Evolutionary conservation across 2,113 vertebrate genomes (phyloP).

Genomic region (Gambusia affinis): DNA sequence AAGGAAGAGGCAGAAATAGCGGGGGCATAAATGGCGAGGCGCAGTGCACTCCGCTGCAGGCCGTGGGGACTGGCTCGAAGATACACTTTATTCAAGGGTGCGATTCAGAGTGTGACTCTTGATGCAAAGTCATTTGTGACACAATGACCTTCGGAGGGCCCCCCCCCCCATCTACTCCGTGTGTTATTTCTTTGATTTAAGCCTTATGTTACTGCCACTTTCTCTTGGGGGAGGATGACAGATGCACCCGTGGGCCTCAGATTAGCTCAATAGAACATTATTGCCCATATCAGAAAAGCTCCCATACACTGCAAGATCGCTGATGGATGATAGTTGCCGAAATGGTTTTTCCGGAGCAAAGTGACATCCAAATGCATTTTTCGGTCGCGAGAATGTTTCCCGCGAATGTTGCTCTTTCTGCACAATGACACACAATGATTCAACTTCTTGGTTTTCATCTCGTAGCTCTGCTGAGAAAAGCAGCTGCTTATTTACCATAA

Average conservation of each 20-base stretch:
- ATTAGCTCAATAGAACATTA: constrained; percentile 67
- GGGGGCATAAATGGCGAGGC: constrained; percentile 25
- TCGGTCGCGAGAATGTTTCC: constrained; percentile 58
- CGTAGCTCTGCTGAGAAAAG: constrained; percentile 52
- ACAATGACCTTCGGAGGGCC: constrained; percentile 54
- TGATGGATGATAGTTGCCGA: constrained; percentile 60
- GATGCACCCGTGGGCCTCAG: constrained; percentile 51
- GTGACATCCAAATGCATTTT: constrained; percentile 62
- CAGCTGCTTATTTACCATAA: constrained; percentile 57
- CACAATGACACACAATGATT: constrained; percentile 60
- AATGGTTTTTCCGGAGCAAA: constrained; percentile 61
- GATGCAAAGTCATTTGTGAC: constrained; percentile 65
- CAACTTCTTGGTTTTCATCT: constrained; percentile 40
- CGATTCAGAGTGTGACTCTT: constrained; percentile 56
- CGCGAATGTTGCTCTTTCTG: constrained; percentile 38
- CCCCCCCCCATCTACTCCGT: constrained; percentile 30
- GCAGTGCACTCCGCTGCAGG: constrained; percentile 33
- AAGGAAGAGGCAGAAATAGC: constrained; percentile 13
- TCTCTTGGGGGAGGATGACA: constrained; percentile 62
- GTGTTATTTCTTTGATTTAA: constrained; percentile 67
- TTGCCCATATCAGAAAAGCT: constrained; percentile 60
- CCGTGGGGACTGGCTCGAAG: constrained; percentile 38
- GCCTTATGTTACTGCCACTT: constrained; percentile 37
- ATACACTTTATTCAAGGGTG: constrained; percentile 61
- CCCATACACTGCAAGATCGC: constrained; percentile 43